Percentiles rank a stretch among this genome's conserved stretches.
Conservation (phyloP, 30 jellyfish, hydroid and myxozoan species). For the Rhopilema esculentum region DNA sequence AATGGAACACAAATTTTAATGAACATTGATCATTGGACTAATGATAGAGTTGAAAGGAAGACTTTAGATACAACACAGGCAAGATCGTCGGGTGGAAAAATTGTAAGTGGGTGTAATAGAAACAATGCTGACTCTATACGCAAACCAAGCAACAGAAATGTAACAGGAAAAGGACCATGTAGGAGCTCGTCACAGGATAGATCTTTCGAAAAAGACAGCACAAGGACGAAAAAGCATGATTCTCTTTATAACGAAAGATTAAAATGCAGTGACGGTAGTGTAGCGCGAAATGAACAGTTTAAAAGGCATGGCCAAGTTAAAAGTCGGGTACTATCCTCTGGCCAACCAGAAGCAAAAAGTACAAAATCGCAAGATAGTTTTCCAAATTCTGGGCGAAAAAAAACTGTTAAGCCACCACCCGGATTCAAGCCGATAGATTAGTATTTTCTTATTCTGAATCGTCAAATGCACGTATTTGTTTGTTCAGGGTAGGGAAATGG, state of each 20-base stretch:
- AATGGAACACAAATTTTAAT: background rate
- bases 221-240: background rate
- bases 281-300: background rate
- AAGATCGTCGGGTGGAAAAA: background rate
- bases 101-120: background rate
- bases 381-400: background rate
- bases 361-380: background rate
- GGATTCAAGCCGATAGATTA: slow-evolving; percentile 47
- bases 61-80: too few species aligned
- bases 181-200: background rate
- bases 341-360: background rate
- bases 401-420: slow-evolving; percentile 39
- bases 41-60: background rate
- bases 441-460: too few species aligned
- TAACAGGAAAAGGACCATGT: slow-evolving; percentile 24
- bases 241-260: background rate
- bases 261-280: background rate
- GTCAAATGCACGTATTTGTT: too few species aligned
- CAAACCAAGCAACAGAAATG: background rate
- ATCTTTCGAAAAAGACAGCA: background rate
- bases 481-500: too few species aligned
- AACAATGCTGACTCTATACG: background rate
- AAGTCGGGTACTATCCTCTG: background rate
- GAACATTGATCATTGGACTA: background rate
- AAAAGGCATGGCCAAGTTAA: background rate